These are phyloP conservation scores for Zygaena filipendulae DNA, from an alignment of 2,888 invertebrate species.

Conservation along the genomic window DNA sequence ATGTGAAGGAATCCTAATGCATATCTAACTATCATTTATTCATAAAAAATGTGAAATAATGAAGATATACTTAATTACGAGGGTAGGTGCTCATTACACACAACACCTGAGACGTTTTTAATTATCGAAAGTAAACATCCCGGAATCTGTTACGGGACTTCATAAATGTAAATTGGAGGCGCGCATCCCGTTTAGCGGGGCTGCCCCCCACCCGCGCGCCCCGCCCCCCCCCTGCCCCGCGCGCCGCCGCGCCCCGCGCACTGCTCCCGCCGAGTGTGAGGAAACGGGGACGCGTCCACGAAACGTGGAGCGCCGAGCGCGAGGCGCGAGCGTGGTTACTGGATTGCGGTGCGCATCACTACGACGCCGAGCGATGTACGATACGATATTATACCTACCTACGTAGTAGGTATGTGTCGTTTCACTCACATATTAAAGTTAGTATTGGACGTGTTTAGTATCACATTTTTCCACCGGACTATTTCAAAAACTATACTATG, in stretches of 20 bases:
- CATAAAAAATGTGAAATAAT: too few species aligned
- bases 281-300: conserved; percentile 8
- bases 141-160: conserved; percentile 61
- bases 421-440: too few species aligned
- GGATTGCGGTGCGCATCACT: conserved; percentile 6
- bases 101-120: conserved; percentile 54
- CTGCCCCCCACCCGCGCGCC: conserved; percentile 21
- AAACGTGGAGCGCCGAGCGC: conserved; percentile 24
- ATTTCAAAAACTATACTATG: too few species aligned
- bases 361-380: too few species aligned
- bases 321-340: conserved; percentile 11
- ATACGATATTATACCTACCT: too few species aligned
- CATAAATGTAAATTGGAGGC: conserved; percentile 67
- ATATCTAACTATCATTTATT: too few species aligned
- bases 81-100: too few species aligned
- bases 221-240: conserved; percentile 13
- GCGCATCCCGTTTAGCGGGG: conserved; percentile 55
- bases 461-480: too few species aligned
- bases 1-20: too few species aligned
- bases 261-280: conserved; percentile 6
- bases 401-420: too few species aligned
- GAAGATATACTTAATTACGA: too few species aligned
- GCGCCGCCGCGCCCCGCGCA: neutral
- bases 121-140: conserved; percentile 65
- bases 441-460: too few species aligned